These are phyloP conservation scores for Anorthoa munda DNA, from an alignment of 2,888 invertebrate genomes.

Conservation along the genomic window DNA sequence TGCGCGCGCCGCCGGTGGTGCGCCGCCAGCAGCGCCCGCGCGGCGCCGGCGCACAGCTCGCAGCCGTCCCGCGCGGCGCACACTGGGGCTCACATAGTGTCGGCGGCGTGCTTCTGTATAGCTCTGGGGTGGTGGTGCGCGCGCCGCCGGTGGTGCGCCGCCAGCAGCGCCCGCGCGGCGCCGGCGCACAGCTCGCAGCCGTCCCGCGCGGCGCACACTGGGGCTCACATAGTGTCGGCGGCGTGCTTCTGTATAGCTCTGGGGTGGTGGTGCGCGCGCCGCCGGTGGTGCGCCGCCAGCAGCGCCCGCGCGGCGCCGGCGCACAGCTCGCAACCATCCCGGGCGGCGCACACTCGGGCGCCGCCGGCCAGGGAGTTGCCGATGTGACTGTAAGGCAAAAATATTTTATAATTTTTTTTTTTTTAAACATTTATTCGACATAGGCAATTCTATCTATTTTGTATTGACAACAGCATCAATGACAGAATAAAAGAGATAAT, in stretches of 20 bases:
- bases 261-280: constrained; percentile 73
- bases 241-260: constrained; percentile 74
- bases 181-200: constrained; percentile 88
- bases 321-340: constrained; percentile 91
- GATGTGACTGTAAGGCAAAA: constrained; percentile 91
- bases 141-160: constrained; percentile 68
- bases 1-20: constrained; percentile 63
- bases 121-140: constrained; percentile 61
- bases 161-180: constrained; percentile 79
- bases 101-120: constrained; percentile 71
- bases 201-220: too few relatives aligned
- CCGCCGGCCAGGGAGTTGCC: constrained; percentile 91
- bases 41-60: constrained; percentile 82
- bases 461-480: too few relatives aligned
- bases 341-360: constrained; percentile 88
- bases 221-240: constrained; percentile 37
- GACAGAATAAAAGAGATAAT: too few relatives aligned
- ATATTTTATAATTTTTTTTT: too few relatives aligned
- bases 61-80: too few relatives aligned
- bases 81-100: constrained; percentile 38
- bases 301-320: constrained; percentile 77
- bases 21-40: constrained; percentile 78
- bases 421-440: too few relatives aligned
- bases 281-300: constrained; percentile 69
- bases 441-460: too few relatives aligned